phyloP scores from a whole-genome alignment of 1,140 invertebrate genomes.

The Eupeodes corollae region DNA sequence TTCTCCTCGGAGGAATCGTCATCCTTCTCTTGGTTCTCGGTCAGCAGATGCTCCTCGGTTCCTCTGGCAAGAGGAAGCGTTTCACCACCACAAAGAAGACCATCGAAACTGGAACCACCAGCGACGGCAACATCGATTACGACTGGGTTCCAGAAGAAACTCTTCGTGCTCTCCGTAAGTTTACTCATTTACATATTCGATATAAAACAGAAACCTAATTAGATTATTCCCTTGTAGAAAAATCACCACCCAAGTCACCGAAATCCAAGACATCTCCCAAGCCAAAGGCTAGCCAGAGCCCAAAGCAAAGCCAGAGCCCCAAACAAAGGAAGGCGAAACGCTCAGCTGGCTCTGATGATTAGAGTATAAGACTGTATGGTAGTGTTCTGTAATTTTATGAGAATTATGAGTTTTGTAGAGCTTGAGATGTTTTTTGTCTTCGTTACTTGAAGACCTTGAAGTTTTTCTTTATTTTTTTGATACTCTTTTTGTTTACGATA shows the following conservation, averaged over 20 bases:
- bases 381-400: no score
- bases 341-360: conserved; percentile 49
- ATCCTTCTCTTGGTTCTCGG: conserved; percentile 79
- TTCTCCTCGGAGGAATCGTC: conserved; percentile 81
- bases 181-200: conserved; percentile 4
- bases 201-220: conserved; percentile 8
- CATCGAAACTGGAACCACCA: conserved; percentile 69
- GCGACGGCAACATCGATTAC: conserved; percentile 89
- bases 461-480: no score
- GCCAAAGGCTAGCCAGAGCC: conserved; percentile 30
- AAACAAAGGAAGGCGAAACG: conserved; percentile 60
- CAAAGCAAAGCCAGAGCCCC: conserved; percentile 51
- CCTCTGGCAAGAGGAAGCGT: conserved; percentile 43
- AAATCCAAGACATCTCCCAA: conserved; percentile 40
- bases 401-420: no score
- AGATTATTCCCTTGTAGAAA: conserved; percentile 43
- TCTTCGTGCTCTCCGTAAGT: conserved; percentile 70
- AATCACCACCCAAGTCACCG: conserved; percentile 41
- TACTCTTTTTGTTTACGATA: no score
- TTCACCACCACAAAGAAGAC: conserved; percentile 47
- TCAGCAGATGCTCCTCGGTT: conserved; percentile 77
- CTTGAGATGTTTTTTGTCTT: no score
- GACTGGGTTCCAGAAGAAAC: conserved; percentile 94
- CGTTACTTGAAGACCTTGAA: no score
- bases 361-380: background rate